A percentile compares a stretch with the other conserved stretches of the same genome.
phyloP scores from a whole-genome alignment of 2,113 vertebrate genomes.

The Otus sunia region DNA sequence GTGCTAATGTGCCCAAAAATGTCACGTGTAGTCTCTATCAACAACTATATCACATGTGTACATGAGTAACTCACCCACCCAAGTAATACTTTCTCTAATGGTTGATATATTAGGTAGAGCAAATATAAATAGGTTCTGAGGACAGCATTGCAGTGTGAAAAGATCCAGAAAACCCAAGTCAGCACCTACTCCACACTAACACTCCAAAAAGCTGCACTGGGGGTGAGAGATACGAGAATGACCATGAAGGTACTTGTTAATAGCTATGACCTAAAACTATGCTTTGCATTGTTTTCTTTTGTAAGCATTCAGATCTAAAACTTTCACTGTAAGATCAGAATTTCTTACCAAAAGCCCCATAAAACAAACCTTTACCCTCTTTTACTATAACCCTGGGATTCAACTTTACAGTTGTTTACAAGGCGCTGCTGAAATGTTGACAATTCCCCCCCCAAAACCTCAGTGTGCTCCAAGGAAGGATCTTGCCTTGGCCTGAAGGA shows the following conservation, averaged over 20 bases:
- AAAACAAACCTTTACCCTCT: background rate
- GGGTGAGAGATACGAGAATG: background rate
- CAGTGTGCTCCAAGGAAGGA: background rate
- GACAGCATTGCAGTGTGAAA: background rate
- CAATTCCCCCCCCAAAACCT: background rate
- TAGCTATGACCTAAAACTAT: background rate
- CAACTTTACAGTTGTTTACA: background rate
- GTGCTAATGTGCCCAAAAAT: background rate
- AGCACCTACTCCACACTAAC: background rate
- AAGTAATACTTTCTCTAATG: constrained; percentile 17
- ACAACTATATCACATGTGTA: background rate
- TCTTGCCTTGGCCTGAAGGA: background rate
- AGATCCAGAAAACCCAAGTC: constrained; percentile 2
- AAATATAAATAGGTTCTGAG: constrained; percentile 57
- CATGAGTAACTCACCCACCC: background rate
- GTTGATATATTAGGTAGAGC: constrained; percentile 13
- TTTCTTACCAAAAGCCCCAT: background rate
- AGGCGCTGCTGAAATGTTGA: background rate
- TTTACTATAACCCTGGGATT: background rate
- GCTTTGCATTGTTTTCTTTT: background rate
- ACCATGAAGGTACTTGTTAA: background rate
- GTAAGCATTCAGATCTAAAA: background rate
- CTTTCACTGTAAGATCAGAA: background rate
- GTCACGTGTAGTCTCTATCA: constrained; percentile 18
- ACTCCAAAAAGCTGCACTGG: background rate